Percentiles rank a stretch among this genome's conserved stretches.
Evolutionary conservation across 2,888 invertebrate species (phyloP).

Genomic region (Chloroclysta siterata): DNA sequence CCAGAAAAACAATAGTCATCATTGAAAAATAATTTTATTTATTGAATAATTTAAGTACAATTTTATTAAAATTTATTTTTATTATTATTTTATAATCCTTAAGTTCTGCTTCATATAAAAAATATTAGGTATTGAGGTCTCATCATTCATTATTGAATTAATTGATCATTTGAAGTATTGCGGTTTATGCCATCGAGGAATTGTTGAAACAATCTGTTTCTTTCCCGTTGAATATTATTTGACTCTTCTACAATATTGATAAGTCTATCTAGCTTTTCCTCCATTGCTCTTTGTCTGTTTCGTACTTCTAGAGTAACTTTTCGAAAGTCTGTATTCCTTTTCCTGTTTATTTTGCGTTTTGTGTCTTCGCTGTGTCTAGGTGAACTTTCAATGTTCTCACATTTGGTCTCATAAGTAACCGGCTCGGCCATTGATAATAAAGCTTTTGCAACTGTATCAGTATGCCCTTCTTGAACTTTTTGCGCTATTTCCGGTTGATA

Average conservation of each 20-base stretch:
- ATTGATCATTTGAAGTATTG: conserved; percentile 34
- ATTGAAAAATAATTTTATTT: conserved; percentile 5
- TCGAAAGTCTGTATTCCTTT: conserved; percentile 67
- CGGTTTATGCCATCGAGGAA: conserved; percentile 68
- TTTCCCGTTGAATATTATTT: conserved; percentile 74
- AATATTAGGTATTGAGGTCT: neutral
- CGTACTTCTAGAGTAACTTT: conserved; percentile 74
- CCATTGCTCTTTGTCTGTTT: conserved; percentile 73
- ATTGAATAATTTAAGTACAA: neutral
- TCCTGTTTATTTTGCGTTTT: conserved; percentile 60
- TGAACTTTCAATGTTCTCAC: conserved; percentile 60
- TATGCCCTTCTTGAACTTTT: conserved; percentile 65
- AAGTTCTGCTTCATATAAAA: neutral
- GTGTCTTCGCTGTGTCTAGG: conserved; percentile 60
- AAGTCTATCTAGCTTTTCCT: conserved; percentile 76
- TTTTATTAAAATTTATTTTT: neutral
- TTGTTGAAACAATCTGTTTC: conserved; percentile 73
- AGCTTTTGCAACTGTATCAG: conserved; percentile 68
- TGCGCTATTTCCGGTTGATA: conserved; percentile 74
- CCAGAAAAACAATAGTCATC: neutral
- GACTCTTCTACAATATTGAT: conserved; percentile 79
- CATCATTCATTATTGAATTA: neutral
- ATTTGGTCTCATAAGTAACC: conserved; percentile 49
- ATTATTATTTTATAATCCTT: no score
- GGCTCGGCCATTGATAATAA: conserved; percentile 64